Evolutionary conservation across 2,888 invertebrate genomes (phyloP).

Genomic region (Monoplex corrugatus): DNA sequence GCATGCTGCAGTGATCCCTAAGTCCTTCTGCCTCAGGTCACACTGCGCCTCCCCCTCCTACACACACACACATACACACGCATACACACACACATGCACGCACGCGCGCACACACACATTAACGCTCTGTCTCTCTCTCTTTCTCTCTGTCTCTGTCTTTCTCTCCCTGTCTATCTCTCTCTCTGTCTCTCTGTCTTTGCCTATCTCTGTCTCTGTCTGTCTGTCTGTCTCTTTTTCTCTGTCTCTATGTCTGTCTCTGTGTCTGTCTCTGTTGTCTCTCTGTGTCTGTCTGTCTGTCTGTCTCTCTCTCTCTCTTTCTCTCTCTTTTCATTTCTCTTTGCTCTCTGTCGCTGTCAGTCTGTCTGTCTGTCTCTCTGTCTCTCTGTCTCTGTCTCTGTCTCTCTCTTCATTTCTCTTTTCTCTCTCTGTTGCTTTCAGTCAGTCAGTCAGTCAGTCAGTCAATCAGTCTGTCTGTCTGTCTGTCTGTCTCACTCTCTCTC

Average conservation of each 20-base stretch:
- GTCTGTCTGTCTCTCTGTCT: background rate
- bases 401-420: background rate
- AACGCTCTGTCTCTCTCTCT: background rate
- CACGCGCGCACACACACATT: too few species aligned
- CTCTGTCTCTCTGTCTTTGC: background rate
- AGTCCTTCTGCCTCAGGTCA: too few species aligned
- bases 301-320: background rate
- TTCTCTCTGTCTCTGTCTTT: background rate
- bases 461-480: background rate
- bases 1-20: too few species aligned
- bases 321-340: background rate
- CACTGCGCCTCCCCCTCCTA: too few species aligned
- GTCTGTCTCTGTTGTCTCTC: background rate
- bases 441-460: background rate
- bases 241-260: background rate
- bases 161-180: background rate
- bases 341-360: background rate
- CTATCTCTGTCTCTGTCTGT: background rate
- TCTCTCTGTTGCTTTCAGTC: background rate
- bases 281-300: background rate
- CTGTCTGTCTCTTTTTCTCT: background rate
- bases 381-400: conserved; percentile 14
- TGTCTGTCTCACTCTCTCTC: background rate
- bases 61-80: too few species aligned
- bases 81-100: too few species aligned